Percentiles rank a stretch among this genome's conserved stretches.
Conservation (phyloP, 2,888 invertebrate genomes). For the Aradus depressus region DNA sequence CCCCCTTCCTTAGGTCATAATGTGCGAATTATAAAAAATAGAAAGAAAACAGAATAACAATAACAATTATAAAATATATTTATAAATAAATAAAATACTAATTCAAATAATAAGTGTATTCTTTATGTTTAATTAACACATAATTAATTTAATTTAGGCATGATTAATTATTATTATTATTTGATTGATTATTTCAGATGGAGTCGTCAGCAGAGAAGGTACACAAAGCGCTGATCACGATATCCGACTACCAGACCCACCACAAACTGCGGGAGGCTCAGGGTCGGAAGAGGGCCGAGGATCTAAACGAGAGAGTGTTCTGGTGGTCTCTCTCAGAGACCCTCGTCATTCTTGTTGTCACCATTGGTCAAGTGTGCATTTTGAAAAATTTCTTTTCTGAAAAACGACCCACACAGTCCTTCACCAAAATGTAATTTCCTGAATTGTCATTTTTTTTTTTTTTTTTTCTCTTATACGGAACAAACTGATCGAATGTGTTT, state of each 20-base stretch:
- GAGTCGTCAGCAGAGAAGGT: constrained; percentile 83
- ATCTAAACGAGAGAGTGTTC: constrained; percentile 86
- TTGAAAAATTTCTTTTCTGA: constrained; percentile 85
- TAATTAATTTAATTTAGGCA: neutral
- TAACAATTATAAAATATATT: no score
- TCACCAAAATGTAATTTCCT: no score
- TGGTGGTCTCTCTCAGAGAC: constrained; percentile 90
- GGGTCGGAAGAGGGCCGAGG: constrained; percentile 89
- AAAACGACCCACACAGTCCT: constrained; percentile 35
- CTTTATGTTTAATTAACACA: neutral
- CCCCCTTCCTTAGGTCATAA: no score
- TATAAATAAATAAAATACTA: no score
- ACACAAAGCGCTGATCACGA: constrained; percentile 75
- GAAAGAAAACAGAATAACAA: no score
- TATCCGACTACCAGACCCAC: constrained; percentile 94
- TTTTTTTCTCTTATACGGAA: no score
- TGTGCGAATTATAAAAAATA: no score
- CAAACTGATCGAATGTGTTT: no score
- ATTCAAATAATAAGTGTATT: neutral
- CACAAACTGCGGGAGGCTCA: constrained; percentile 90
- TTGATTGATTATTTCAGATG: constrained; percentile 51
- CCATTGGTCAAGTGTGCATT: constrained; percentile 82
- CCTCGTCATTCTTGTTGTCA: constrained; percentile 67
- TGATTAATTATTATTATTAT: neutral
- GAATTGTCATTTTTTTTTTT: no score